Evolutionary conservation across 2,113 vertebrate species (phyloP).

Genomic region (Cervus canadensis): DNA sequence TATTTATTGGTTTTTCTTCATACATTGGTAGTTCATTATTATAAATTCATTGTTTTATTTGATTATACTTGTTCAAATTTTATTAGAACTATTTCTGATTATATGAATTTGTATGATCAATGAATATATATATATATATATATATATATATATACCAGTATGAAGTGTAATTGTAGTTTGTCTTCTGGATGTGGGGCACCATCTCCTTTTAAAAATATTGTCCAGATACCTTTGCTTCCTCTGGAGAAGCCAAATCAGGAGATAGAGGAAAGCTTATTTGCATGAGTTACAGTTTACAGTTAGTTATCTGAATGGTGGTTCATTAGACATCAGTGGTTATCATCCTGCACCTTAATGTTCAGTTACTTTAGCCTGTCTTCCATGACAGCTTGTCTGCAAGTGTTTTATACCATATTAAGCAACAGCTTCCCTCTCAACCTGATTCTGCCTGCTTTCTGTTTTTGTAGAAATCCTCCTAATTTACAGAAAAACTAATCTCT

Average conservation of each 20-base stretch:
- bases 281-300: not conserved
- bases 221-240: not conserved
- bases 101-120: not conserved
- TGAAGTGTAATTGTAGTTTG: not conserved
- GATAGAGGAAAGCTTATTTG: not conserved
- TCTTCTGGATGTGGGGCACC: not conserved
- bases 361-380: not conserved
- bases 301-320: not conserved
- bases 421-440: not conserved
- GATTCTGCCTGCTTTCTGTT: not conserved
- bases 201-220: not conserved
- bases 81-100: not conserved
- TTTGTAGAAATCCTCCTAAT: not conserved
- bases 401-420: not conserved
- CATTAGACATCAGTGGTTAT: not conserved
- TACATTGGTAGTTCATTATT: not conserved
- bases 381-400: not conserved
- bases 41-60: not conserved
- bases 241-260: not conserved
- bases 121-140: not conserved
- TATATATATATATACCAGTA: not conserved
- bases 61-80: not conserved
- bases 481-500: not conserved
- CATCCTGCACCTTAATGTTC: not conserved
- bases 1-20: not conserved